Conservation (phyloP, 1,140 invertebrate genomes). For the Drosophila sucinea region DNA sequence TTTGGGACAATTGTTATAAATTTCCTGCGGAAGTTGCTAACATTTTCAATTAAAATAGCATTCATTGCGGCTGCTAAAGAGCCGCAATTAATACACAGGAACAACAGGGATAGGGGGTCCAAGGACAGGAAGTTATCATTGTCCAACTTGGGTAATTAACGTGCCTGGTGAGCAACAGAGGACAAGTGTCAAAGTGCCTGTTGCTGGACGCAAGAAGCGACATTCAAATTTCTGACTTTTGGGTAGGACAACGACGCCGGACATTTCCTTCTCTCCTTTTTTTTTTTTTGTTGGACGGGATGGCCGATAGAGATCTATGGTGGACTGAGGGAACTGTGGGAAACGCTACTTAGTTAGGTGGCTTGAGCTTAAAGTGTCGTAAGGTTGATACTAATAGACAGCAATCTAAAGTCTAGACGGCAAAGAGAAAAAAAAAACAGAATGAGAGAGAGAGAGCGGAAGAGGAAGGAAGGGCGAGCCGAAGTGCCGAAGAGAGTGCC, state of each 20-base stretch:
- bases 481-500: not conserved
- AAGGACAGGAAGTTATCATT: conserved; percentile 59
- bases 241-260: conserved; percentile 1
- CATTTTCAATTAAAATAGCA: conserved; percentile 69
- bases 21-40: conserved; percentile 66
- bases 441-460: not conserved
- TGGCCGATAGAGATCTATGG: conserved; percentile 56
- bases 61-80: conserved; percentile 60
- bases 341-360: conserved; percentile 24
- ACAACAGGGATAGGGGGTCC: not conserved
- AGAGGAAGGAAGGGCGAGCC: not conserved
- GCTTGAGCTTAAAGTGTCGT: conserved; percentile 11
- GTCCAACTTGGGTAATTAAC: conserved; percentile 57
- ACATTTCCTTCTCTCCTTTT: conserved; percentile 44
- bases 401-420: not conserved
- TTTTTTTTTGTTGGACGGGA: conserved; percentile 28
- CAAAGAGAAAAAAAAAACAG: not conserved
- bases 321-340: conserved; percentile 41
- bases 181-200: conserved; percentile 62
- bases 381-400: conserved; percentile 13
- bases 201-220: conserved; percentile 39
- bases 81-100: conserved; percentile 62
- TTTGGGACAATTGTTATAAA: conserved; percentile 53
- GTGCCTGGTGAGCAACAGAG: conserved; percentile 27
- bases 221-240: conserved; percentile 62